Evolutionary conservation across 2,797 vertebrate genomes (phyloP).

Genomic region (Centropyge bicolor): DNA sequence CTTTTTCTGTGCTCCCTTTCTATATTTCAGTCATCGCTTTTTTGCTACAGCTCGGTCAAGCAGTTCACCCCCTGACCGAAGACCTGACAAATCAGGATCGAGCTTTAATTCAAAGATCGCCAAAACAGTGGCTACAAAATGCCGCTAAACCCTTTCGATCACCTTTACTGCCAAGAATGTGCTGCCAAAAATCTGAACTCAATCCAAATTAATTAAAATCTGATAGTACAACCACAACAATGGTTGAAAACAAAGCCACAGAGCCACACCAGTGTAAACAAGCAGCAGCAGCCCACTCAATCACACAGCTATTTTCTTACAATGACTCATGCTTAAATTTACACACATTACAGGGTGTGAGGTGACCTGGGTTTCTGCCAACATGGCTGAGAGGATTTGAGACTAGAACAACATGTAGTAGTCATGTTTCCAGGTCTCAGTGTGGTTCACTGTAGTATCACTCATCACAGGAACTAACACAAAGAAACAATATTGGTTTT

Average conservation of each 20-base stretch:
- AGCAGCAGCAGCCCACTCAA: conserved; percentile 43
- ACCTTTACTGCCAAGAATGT: not conserved
- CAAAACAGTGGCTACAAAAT: conserved; percentile 1
- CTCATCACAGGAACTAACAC: conserved; percentile 21
- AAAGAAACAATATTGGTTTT: conserved; percentile 8
- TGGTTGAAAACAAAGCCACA: conserved; percentile 24
- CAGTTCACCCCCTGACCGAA: conserved; percentile 14
- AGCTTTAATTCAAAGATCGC: not conserved
- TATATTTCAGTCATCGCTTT: conserved; percentile 33
- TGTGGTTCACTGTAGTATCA: conserved; percentile 25
- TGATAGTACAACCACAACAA: conserved; percentile 27
- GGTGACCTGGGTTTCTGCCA: conserved; percentile 46
- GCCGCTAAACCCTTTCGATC: not conserved
- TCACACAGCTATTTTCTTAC: conserved; percentile 30
- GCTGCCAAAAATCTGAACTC: conserved; percentile 1
- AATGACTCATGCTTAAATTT: conserved; percentile 63
- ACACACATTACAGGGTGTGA: conserved; percentile 58
- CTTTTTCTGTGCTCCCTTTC: conserved; percentile 24
- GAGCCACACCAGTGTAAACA: conserved; percentile 35
- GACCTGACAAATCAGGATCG: not conserved
- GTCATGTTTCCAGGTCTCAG: conserved; percentile 30
- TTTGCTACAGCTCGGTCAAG: conserved; percentile 4
- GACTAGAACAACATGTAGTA: conserved; percentile 30
- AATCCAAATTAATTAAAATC: conserved; percentile 19
- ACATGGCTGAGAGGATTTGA: conserved; percentile 37